Percentiles rank a stretch among this genome's conserved stretches.
Conservation (phyloP, 1,140 invertebrate species). For the Heliconius melpomene region DNA sequence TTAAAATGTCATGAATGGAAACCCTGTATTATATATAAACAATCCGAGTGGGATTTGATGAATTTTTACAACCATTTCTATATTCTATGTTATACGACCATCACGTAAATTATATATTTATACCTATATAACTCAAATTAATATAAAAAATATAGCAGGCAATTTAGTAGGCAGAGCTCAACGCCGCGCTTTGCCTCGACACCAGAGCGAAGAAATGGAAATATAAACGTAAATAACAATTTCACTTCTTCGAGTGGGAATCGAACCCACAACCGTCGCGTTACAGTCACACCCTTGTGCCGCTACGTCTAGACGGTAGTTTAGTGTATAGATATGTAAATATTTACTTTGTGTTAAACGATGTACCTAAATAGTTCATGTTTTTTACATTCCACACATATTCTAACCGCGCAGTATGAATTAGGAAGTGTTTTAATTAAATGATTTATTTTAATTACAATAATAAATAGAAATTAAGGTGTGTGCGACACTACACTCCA, state of each 20-base stretch:
- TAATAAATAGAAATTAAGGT: constrained; percentile 1
- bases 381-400: constrained; percentile 13
- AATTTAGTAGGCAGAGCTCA: no score
- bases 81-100: neutral
- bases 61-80: neutral
- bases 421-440: constrained; percentile 21
- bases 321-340: neutral
- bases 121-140: no score
- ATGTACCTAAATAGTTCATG: neutral
- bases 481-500: neutral
- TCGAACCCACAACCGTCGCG: no score
- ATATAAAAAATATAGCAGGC: neutral
- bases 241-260: no score
- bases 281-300: no score
- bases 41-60: neutral
- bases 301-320: no score
- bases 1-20: no score
- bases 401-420: neutral
- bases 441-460: constrained; percentile 1
- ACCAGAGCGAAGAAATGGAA: no score
- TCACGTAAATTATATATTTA: neutral
- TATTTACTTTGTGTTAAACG: neutral
- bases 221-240: no score
- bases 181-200: no score
- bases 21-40: neutral